Evolutionary conservation across 2,888 invertebrate species (phyloP), one percentile per base, ranked within the genome.

Genomic region (Molanna angustata): DNA sequence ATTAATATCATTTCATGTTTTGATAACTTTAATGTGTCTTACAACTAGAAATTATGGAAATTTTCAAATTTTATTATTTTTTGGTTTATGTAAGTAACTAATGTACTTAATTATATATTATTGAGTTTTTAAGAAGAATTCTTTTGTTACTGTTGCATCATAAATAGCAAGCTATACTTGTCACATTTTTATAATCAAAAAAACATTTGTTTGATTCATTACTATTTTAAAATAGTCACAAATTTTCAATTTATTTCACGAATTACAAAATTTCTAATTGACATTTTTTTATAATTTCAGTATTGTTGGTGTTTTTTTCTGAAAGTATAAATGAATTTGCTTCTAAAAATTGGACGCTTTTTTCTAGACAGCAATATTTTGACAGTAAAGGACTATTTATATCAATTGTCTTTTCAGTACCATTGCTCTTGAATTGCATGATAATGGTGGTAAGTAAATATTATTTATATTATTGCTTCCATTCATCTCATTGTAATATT

Each of bases 361-460:
- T 95, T 70, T 90, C 94, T 0, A 82, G 85, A 62, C 93, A 95
- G 64, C 94, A 94, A 67, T 95, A 94, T 70, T 95, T 95, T 69
- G 95, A 95, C 70, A 90, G 90, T 64, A 90, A 90, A 73, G 95
- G 95, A 16, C 77, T 94, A 47, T 95, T 95, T 69, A 94, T 95
- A 79, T 94, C 94, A 1, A 82, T 93, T 9, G 90, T 94, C 17
- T 94, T 94, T 72, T 94, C 93, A n/a, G 86, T 91, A 67, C 95
- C 95, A 17, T 87, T 94, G 65, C 76, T 95, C 52, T 79, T 94
- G 47, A 94, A 94, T 72, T 94, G 94, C 68, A 89, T 94, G 85
- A 80, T 94, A 60, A 86, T 94, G 83, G 90, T 95, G 82, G 94
- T 94, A 80, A 87, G 91, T 85, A 21, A n/a, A n/a, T n/a, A n/a